A percentile compares a stretch with the other conserved stretches of the same genome.
Conservation (phyloP, 2,888 invertebrate species). For the Drosophila tripunctata region DNA sequence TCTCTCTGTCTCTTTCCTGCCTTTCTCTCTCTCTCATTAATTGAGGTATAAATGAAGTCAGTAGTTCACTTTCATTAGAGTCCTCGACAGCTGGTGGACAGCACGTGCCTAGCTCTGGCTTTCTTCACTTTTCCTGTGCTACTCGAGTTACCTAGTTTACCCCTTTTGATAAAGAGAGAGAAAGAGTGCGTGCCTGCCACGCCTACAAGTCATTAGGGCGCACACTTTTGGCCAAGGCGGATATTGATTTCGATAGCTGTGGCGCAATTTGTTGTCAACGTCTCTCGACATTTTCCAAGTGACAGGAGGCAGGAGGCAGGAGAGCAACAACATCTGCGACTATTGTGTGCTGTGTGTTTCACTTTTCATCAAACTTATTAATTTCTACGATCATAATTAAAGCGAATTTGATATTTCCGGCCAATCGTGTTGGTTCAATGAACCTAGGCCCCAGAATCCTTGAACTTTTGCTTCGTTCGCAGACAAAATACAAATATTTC, state of each 20-base stretch:
- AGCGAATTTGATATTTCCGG: conserved; percentile 81
- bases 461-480: conserved; percentile 65
- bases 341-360: conserved; percentile 75
- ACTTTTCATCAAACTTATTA: conserved; percentile 77
- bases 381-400: conserved; percentile 76
- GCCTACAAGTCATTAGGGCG: conserved; percentile 66
- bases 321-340: conserved; percentile 73
- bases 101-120: conserved; percentile 67
- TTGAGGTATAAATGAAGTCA: conserved; percentile 11
- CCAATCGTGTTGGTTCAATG: conserved; percentile 71
- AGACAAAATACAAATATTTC: conserved; percentile 68
- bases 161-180: too few species aligned
- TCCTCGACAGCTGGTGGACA: conserved; percentile 57
- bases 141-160: conserved; percentile 55
- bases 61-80: conserved; percentile 57
- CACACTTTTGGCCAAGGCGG: conserved; percentile 71
- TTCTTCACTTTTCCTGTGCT: conserved; percentile 62
- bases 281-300: conserved; percentile 19
- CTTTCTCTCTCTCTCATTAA: neutral
- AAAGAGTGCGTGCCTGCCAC: conserved; percentile 24
- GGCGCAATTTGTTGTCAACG: conserved; percentile 37
- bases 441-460: conserved; percentile 75
- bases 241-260: conserved; percentile 72
- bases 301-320: conserved; percentile 6
- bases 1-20: neutral